Base-by-base conservation (phyloP, 2,797 vertebrate genomes). In the Lagorchestes hirsutus region DNA sequence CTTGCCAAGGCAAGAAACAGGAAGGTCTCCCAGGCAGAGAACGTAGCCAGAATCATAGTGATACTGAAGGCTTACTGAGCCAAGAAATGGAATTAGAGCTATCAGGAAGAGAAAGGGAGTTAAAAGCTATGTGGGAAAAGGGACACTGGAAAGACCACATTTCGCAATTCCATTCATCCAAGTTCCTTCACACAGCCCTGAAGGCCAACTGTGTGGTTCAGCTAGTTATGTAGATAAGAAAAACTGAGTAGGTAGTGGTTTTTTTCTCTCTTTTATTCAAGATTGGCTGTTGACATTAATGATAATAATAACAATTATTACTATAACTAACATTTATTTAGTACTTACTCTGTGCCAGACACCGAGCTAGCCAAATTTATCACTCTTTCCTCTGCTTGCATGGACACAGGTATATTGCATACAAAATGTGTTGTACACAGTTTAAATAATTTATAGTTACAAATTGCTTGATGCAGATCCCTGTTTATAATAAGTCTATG, bases 381-480 rank as follows among this genome's bases (percentile, higher is more conserved):
- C 40, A 27, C 54, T 54, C 90, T 58, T 54, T 13, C 16, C 29
- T 91, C 31, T 22, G 74, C n/a, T 22, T 82, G 0, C 29, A 27
- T 34, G 55, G 54, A 40, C 28, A 11, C 34, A 56, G 1, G 27
- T 22, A 1, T 54, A 3, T 31, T 27, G 28, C 0, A 1, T 46
- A 11, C 28, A 95, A 31, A 58, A 92, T 46, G n/a, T 46, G 9
- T 46, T 82, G 74, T 24, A 82, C 40, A 82, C 74, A 82, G 46
- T 90, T 22, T 94, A 46, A 96, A 90, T 29, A 34, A 90, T 57
- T 94, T 95, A 8, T 92, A 5, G n/a, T 67, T 82, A 93, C 46
- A 50, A n/a, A 92, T 24, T 74, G 34, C 54, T 67, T 93, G 67
- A 29, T 93, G 52, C 27, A 93, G 11, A 3, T n/a, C 4, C 22